phyloP scores from a whole-genome alignment of 2,888 invertebrate genomes.

The Drosophila conformis region DNA sequence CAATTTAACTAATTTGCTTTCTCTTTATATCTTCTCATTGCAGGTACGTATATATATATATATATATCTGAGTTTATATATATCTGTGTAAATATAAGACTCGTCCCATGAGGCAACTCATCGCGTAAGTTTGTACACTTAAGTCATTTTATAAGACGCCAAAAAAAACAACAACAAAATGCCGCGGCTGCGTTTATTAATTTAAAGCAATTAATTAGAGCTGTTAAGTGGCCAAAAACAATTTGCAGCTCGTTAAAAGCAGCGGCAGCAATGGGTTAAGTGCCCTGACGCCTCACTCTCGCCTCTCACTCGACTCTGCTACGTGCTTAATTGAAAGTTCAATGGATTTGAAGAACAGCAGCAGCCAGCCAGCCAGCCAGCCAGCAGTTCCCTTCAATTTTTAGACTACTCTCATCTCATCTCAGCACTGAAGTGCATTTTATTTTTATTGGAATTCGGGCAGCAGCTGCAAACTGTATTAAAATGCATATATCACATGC shows the following conservation, averaged over 20 bases:
- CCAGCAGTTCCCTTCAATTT: background rate
- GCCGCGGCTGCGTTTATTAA: conserved; percentile 39
- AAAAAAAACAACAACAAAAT: conserved; percentile 3
- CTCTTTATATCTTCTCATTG: conserved; percentile 25
- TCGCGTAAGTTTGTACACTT: conserved; percentile 29
- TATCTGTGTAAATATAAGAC: background rate
- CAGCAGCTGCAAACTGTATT: conserved; percentile 24
- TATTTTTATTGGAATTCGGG: background rate
- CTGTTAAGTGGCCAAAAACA: conserved; percentile 56
- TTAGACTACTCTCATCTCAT: conserved; percentile 17
- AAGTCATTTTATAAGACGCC: conserved; percentile 27
- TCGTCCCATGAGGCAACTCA: conserved; percentile 5
- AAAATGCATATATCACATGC: background rate
- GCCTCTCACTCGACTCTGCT: conserved; percentile 22
- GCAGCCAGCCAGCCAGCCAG: background rate
- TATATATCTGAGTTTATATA: background rate
- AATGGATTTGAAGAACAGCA: conserved; percentile 50
- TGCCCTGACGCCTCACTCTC: conserved; percentile 21
- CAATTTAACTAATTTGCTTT: conserved; percentile 55
- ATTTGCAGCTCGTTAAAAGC: conserved; percentile 57
- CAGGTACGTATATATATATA: conserved; percentile 51
- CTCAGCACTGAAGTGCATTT: conserved; percentile 49
- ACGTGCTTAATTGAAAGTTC: conserved; percentile 65
- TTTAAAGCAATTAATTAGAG: conserved; percentile 61
- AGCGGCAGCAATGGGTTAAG: conserved; percentile 63